Evolutionary conservation across 2,113 vertebrate genomes (phyloP).

Genomic region (Larimichthys crocea): DNA sequence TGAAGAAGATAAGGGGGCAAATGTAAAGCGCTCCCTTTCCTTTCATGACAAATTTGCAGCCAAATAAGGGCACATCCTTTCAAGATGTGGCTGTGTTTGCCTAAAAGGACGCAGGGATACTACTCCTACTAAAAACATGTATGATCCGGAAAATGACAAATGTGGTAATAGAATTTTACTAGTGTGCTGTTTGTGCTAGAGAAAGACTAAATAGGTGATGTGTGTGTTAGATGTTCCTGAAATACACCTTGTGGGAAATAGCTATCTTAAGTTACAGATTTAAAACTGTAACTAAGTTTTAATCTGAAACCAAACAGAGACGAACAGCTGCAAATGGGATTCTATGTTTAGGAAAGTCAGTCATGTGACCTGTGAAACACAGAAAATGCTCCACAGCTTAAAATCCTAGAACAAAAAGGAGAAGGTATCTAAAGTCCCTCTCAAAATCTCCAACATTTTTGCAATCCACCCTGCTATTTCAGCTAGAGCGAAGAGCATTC

Average conservation of each 20-base stretch:
- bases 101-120: conserved; percentile 30
- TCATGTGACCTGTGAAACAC: conserved; percentile 77
- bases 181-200: conserved; percentile 17
- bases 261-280: conserved; percentile 48
- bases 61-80: conserved; percentile 41
- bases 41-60: conserved; percentile 67
- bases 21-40: conserved; percentile 53
- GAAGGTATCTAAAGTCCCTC: conserved; percentile 72
- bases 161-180: conserved; percentile 6
- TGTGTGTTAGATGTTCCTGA: conserved; percentile 31
- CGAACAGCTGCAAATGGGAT: conserved; percentile 60
- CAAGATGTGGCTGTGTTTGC: conserved; percentile 25
- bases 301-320: conserved; percentile 57
- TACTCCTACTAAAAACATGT: conserved; percentile 16
- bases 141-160: conserved; percentile 22
- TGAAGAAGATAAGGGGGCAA: conserved; percentile 39
- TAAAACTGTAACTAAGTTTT: conserved; percentile 38
- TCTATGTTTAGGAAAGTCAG: conserved; percentile 66
- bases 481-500: conserved; percentile 81
- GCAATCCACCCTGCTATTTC: conserved; percentile 80
- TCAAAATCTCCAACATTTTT: conserved; percentile 68
- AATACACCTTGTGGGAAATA: conserved; percentile 21
- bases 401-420: conserved; percentile 66
- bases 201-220: conserved; percentile 32
- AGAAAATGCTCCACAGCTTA: conserved; percentile 75